These are phyloP conservation scores for Coreius guichenoti DNA, from an alignment of 2,797 vertebrate species.

Conservation along the genomic window DNA sequence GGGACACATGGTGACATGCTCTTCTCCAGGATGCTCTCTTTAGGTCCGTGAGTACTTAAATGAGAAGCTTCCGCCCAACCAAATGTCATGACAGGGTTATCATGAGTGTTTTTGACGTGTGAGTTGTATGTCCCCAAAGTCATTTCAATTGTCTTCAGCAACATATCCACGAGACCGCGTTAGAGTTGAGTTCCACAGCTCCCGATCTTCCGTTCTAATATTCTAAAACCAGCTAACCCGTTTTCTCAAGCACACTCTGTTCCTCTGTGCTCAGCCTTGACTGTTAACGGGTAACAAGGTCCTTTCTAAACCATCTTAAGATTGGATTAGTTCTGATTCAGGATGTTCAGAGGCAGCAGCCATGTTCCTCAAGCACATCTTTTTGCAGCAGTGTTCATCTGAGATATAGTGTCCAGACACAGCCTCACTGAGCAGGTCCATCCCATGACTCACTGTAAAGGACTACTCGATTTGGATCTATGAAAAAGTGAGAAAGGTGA, in stretches of 20 bases:
- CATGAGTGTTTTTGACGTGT: slow-evolving; percentile 43
- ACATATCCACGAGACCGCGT: slow-evolving; percentile 36
- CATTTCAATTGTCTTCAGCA: slow-evolving; percentile 54
- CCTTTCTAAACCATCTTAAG: slow-evolving; percentile 47
- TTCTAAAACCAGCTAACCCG: slow-evolving; percentile 52
- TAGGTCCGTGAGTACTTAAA: slow-evolving; percentile 39
- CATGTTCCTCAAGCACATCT: slow-evolving; percentile 44
- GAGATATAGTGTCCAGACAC: slow-evolving; percentile 49
- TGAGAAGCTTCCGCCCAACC: slow-evolving; percentile 42
- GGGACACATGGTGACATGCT: slow-evolving; percentile 34
- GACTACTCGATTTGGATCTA: slow-evolving; percentile 69
- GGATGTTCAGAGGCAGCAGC: slow-evolving; percentile 46
- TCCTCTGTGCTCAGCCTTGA: slow-evolving; percentile 40
- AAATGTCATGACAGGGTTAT: slow-evolving; percentile 35
- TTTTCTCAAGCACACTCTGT: slow-evolving; percentile 27
- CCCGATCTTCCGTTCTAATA: slow-evolving; percentile 40
- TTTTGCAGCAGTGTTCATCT: slow-evolving; percentile 53
- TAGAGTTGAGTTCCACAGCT: slow-evolving; percentile 43
- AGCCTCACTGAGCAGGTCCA: slow-evolving; percentile 64
- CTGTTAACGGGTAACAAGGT: slow-evolving; percentile 41
- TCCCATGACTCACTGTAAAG: slow-evolving; percentile 65
- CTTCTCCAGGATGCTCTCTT: slow-evolving; percentile 36
- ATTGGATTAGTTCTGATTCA: slow-evolving; percentile 49
- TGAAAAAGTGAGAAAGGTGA: not conserved
- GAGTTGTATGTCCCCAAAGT: slow-evolving; percentile 47